Evolutionary conservation across 2,888 invertebrate genomes (phyloP).

Genomic region (Dascillus cervinus): DNA sequence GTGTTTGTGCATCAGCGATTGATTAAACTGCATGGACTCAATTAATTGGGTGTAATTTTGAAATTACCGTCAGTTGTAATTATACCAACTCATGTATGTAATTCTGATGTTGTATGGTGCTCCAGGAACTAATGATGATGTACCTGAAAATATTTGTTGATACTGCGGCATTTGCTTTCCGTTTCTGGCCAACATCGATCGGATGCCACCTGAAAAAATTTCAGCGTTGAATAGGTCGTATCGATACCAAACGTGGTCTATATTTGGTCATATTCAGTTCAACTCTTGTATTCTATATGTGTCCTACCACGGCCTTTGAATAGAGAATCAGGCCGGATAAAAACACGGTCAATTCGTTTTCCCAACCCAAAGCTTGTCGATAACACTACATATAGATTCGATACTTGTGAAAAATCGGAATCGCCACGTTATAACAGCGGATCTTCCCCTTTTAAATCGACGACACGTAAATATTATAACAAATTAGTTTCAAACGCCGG

Average conservation of each 20-base stretch:
- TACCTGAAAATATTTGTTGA: too few relatives aligned
- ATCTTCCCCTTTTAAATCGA: too few relatives aligned
- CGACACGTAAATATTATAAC: constrained; percentile 13
- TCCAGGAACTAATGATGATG: too few relatives aligned
- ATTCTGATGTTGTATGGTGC: too few relatives aligned
- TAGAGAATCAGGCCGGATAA: constrained; percentile 28
- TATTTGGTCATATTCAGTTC: constrained; percentile 30
- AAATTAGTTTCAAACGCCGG: constrained; percentile 8
- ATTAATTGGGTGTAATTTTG: too few relatives aligned
- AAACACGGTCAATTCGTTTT: constrained; percentile 29
- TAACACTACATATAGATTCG: constrained; percentile 16
- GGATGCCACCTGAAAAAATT: too few relatives aligned
- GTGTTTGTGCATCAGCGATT: constrained; percentile 5
- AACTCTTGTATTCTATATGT: constrained; percentile 28
- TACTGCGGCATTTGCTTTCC: too few relatives aligned
- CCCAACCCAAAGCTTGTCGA: constrained; percentile 19
- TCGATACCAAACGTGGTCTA: constrained; percentile 24
- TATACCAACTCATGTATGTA: too few relatives aligned
- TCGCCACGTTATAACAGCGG: too few relatives aligned
- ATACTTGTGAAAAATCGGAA: constrained; percentile 14
- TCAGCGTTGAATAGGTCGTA: constrained; percentile 26
- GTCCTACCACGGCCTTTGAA: constrained; percentile 30
- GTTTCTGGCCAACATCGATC: too few relatives aligned
- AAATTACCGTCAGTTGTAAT: too few relatives aligned
- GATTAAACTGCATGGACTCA: too few relatives aligned